phyloP scores from a whole-genome alignment of 2,888 invertebrate species.

The Cephalotes varians region DNA sequence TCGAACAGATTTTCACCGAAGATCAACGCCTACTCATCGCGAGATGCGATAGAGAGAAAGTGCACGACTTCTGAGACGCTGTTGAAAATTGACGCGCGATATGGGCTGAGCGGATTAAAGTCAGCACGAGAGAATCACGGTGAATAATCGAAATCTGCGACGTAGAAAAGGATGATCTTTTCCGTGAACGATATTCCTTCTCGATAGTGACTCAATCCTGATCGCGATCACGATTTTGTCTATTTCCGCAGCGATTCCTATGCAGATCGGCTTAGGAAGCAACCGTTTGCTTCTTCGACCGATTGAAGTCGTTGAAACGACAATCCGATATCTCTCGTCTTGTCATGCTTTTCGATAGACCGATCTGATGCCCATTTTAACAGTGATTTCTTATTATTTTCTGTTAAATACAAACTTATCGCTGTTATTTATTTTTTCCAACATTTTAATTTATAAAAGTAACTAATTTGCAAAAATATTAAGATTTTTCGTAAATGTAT shows the following conservation, averaged over 20 bases:
- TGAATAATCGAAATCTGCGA: conserved; percentile 59
- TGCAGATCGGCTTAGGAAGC: conserved; percentile 69
- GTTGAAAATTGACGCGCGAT: conserved; percentile 20
- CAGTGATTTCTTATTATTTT: neutral
- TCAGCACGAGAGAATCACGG: conserved; percentile 4
- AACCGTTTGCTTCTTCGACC: conserved; percentile 46
- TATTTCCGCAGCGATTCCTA: conserved; percentile 67
- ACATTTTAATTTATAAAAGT: neutral
- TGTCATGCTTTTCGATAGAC: neutral
- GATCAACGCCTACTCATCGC: neutral
- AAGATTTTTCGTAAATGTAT: neutral
- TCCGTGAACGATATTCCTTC: conserved; percentile 2
- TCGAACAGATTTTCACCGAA: neutral
- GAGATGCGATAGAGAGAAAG: conserved; percentile 15
- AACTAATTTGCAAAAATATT: neutral
- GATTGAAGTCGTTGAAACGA: conserved; percentile 44
- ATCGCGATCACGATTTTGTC: conserved; percentile 60
- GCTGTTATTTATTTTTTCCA: neutral
- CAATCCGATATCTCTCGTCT: conserved; percentile 46
- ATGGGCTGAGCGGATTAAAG: conserved; percentile 25
- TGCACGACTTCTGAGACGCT: neutral
- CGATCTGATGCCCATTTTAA: conserved; percentile 11
- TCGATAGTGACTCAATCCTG: conserved; percentile 55
- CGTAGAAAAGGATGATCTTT: conserved; percentile 46
- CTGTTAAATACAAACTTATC: neutral